Evolutionary conservation across 2,113 vertebrate genomes (phyloP).

Genomic region (Mustela lutreola): DNA sequence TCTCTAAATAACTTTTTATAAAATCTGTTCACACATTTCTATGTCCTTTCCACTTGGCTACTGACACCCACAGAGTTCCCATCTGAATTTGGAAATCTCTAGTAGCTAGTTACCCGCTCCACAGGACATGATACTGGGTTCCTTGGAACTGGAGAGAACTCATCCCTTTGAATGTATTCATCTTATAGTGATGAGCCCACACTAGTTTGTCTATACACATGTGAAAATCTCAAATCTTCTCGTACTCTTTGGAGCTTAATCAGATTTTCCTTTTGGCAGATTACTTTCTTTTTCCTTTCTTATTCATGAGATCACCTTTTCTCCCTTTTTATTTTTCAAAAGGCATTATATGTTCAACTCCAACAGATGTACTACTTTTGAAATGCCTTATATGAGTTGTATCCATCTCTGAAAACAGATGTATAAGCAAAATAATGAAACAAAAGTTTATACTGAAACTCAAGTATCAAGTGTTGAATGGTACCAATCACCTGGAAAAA

Average conservation of each 20-base stretch:
- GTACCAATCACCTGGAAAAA: not conserved
- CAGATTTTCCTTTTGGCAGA: not conserved
- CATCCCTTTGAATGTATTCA: conserved; percentile 16
- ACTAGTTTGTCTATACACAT: conserved; percentile 7
- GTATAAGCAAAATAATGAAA: conserved; percentile 1
- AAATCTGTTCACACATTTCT: not conserved
- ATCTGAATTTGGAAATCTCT: not conserved
- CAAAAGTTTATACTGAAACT: conserved; percentile 45
- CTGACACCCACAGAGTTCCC: not conserved
- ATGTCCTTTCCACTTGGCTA: not conserved
- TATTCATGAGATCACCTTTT: not conserved
- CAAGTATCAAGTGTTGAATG: not conserved
- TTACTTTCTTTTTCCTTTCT: not conserved
- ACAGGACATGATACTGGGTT: not conserved
- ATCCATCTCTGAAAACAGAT: not conserved
- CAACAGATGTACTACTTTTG: not conserved
- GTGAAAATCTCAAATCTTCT: not conserved
- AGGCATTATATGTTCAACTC: not conserved
- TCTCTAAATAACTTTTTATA: conserved; percentile 1
- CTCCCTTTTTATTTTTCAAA: not conserved
- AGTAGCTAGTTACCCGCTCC: not conserved
- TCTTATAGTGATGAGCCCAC: not conserved
- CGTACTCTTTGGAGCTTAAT: not conserved
- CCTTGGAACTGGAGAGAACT: not conserved
- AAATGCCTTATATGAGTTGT: not conserved